Evolutionary conservation across 2,797 vertebrate species (phyloP), one percentile per base, ranked within the genome.

Genomic region (Dryobates pubescens): DNA sequence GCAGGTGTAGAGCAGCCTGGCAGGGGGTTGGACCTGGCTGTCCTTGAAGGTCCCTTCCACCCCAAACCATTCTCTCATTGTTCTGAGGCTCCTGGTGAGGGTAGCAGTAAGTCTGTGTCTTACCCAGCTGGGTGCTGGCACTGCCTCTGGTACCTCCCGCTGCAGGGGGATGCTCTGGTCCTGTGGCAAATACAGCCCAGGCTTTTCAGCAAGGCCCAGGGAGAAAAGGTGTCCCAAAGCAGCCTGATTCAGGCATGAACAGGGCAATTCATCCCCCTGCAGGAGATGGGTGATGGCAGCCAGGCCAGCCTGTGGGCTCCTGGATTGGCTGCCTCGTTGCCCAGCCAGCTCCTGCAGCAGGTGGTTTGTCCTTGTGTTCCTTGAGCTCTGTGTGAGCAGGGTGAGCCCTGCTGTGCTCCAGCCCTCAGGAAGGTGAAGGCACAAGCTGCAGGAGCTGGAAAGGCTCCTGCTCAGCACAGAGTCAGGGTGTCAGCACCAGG

Each of bases 311-410:
- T 0, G 0, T 3, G n/a, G 38, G 2, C 65, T 73, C 19, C 69
- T 10, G 63, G 34, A 1, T 29, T 57, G 11, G 1, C 51, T 26
- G 30, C 27, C 51, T 9, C 0, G 1, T 4, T 11, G 64, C 61
- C 4, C 32, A 29, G 47, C 29, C 19, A 0, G 34, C 5, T 47
- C 0, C 0, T 9, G 53, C 29, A 27, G 77, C 1, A 30, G 8
- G 6, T 0, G 7, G 10, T 51, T 78, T 56, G 62, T 30, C 17
- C 41, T 43, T 15, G 61, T 10, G 3, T 9, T 22, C 9, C 19
- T 29, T 0, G 10, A 10, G 68, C 68, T 26, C 3, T 12, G 9
- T 1, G 19, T 0, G 1, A 9, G 3, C 0, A 1, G 17, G 0
- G 63, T 29, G 63, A 36, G 67, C 73, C 41, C 5, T 0, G n/a